These are phyloP conservation scores for Branchellion lobata DNA, from an alignment of 2,888 invertebrate genomes.

Conservation along the genomic window DNA sequence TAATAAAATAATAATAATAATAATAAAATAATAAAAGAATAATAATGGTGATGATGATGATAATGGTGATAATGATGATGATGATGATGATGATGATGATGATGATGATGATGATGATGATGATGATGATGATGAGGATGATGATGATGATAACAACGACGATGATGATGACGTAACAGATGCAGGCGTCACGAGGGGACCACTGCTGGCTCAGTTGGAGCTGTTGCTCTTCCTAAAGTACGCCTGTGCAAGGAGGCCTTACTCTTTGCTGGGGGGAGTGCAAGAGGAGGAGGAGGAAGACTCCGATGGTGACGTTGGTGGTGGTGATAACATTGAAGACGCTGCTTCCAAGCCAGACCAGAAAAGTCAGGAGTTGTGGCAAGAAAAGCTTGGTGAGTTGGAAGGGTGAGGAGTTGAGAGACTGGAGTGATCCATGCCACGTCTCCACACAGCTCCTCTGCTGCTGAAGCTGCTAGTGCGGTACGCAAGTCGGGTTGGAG, in stretches of 20 bases:
- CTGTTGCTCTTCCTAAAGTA: slow-evolving; percentile 55
- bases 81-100: slow-evolving; percentile 13
- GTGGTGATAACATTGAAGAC: too few species aligned
- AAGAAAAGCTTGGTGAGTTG: too few species aligned
- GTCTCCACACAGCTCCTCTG: slow-evolving; percentile 10
- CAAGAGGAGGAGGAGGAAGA: background rate
- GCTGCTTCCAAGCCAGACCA: too few species aligned
- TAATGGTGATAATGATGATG: background rate
- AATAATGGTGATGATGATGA: background rate
- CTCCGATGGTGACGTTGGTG: too few species aligned
- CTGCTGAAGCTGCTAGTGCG: slow-evolving; percentile 67
- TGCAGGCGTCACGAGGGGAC: slow-evolving; percentile 67
- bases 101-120: slow-evolving; percentile 11
- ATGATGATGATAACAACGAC: too few species aligned
- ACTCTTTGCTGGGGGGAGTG: slow-evolving; percentile 24
- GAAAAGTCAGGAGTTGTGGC: too few species aligned
- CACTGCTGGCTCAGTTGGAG: slow-evolving; percentile 80
- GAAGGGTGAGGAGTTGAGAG: too few species aligned
- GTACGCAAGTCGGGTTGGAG: slow-evolving; percentile 79
- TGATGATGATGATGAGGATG: background rate
- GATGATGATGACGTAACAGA: background rate
- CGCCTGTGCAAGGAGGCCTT: background rate
- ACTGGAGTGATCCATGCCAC: too few species aligned
- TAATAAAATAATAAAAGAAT: too few species aligned
- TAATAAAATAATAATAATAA: too few species aligned